Base-by-base conservation (phyloP, 2,113 vertebrate genomes). In the Baryphthengus martii region DNA sequence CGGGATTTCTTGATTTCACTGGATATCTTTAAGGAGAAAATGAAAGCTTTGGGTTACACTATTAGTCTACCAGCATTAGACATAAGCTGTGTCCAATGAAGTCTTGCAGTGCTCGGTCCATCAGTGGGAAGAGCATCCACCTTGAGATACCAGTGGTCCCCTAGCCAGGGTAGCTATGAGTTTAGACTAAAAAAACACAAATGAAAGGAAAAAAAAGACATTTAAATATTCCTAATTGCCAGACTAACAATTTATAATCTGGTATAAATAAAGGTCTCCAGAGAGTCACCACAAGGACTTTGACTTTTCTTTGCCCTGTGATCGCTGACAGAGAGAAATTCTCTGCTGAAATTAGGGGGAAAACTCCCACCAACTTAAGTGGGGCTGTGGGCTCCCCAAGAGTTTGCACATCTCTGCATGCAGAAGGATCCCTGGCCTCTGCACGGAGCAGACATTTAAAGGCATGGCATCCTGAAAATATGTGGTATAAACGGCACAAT, bases 1-100 rank as follows among this genome's bases (percentile, higher is more conserved):
- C 39, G 88, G 79, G 82, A 86, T 95, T 96, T 96, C 55, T 50
- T 56, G n/a, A 86, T 94, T 94, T 91, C 83, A 65, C 37, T 92
- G 85, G 56, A 37, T 87, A 92, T 52, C 76, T 89, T 94, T 75
- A 81, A 81, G 76, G 44, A 91, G 40, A 95, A 95, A 86, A 89
- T 59, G 35, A 93, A 92, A 95, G 91, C 62, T 94, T 53, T 68
- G 83, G n/a, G 40, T 92, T 65, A 89, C 56, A 25, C 76, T 17
- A n/a, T 61, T 70, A 52, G 79, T 59, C 68, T 96, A 61, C 63
- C 79, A 93, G 47, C 61, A 40, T 70, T 74, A 92, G 40, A 65
- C 40, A 10, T 26, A 76, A 75, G 7, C 44, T 77, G 61, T 4
- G 21, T 84, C 55, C 72, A 81, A 7, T 17, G 44, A 83, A 92